Conservation (phyloP, 2,888 invertebrate genomes). For the Calliphora vomitoria region DNA sequence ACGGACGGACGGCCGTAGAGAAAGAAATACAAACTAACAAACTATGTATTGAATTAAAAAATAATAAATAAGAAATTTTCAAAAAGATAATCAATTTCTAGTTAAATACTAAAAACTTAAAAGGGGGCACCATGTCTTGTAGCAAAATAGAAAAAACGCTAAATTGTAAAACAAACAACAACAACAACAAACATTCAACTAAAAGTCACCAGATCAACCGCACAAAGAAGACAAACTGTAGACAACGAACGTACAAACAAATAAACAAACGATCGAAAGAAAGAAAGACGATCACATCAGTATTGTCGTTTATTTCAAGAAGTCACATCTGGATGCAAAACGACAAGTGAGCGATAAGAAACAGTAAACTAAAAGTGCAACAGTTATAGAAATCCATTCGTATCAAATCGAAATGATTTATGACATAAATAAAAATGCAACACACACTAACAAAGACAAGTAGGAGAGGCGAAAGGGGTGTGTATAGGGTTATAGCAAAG, state of each 20-base stretch:
- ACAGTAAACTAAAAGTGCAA: conserved; percentile 11
- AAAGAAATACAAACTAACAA: conserved; percentile 57
- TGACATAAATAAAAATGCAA: conserved; percentile 51
- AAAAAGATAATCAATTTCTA: conserved; percentile 69
- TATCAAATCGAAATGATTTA: conserved; percentile 58
- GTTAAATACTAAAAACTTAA: conserved; percentile 49
- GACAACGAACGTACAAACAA: conserved; percentile 54
- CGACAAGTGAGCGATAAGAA: conserved; percentile 66
- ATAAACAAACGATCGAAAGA: background rate
- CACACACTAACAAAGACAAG: conserved; percentile 9
- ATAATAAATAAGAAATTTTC: conserved; percentile 63
- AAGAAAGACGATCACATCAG: conserved; percentile 3
- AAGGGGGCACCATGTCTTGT: background rate
- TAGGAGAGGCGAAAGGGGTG: background rate
- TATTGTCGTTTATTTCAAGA: conserved; percentile 23
- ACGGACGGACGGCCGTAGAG: background rate
- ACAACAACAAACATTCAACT: conserved; percentile 30
- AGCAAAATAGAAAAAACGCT: conserved; percentile 20
- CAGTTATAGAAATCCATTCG: conserved; percentile 45
- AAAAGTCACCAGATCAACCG: conserved; percentile 68
- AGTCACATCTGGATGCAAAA: conserved; percentile 70
- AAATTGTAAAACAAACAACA: conserved; percentile 28
- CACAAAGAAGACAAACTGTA: conserved; percentile 64
- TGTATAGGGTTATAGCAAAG: background rate
- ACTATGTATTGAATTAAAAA: conserved; percentile 64